Percentiles rank a stretch among this genome's conserved stretches.
phyloP scores from a whole-genome alignment of 2,797 vertebrate species.

The Gobio occitaniae region DNA sequence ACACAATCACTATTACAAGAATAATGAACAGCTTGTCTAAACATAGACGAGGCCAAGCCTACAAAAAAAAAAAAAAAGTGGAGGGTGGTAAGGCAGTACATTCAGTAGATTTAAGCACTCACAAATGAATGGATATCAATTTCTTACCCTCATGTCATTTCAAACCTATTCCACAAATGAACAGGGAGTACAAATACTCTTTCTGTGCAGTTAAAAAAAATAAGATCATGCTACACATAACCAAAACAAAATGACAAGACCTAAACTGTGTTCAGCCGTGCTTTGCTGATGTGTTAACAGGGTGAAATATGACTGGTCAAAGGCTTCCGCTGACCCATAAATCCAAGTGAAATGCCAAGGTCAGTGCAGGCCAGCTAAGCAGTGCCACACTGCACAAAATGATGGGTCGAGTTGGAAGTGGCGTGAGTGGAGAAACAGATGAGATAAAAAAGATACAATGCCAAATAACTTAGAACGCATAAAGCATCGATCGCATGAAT shows the following conservation, averaged over 20 bases:
- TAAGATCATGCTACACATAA: neutral
- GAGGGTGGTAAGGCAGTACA: neutral
- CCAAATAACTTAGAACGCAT: neutral
- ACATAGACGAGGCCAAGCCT: slow-evolving; percentile 30
- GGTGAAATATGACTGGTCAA: slow-evolving; percentile 52
- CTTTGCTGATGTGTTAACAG: slow-evolving; percentile 44
- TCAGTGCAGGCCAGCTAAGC: slow-evolving; percentile 26
- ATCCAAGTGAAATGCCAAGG: slow-evolving; percentile 53
- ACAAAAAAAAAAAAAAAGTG: neutral
- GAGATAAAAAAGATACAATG: slow-evolving; percentile 7
- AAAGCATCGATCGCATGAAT: slow-evolving; percentile 13
- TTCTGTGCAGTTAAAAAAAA: neutral
- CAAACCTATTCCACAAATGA: neutral
- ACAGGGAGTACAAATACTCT: neutral
- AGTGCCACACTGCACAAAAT: neutral
- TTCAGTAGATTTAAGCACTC: neutral
- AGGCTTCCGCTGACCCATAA: slow-evolving; percentile 38
- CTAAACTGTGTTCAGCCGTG: slow-evolving; percentile 22
- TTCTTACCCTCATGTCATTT: neutral
- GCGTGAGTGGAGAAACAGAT: slow-evolving; percentile 2
- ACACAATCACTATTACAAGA: slow-evolving; percentile 48
- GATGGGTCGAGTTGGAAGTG: neutral
- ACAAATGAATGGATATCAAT: neutral
- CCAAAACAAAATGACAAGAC: slow-evolving; percentile 20
- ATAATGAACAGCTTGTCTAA: slow-evolving; percentile 54